Evolutionary conservation across 2,888 invertebrate species (phyloP).

Genomic region (Brenthis hecate): DNA sequence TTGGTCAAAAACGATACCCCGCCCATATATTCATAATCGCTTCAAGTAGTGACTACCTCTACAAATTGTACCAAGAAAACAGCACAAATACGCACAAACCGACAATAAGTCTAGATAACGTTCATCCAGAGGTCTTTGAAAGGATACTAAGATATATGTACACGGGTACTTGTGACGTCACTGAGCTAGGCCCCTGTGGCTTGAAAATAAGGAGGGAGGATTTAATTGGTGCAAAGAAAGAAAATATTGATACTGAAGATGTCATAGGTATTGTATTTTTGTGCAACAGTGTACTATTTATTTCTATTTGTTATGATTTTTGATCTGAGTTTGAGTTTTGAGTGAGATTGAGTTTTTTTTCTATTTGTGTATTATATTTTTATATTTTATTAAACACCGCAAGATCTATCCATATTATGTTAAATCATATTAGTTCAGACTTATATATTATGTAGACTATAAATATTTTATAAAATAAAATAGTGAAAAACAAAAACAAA

Average conservation of each 20-base stretch:
- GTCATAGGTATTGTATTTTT: constrained; percentile 57
- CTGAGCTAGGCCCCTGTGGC: constrained; percentile 75
- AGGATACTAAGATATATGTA: constrained; percentile 87
- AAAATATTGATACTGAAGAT: constrained; percentile 47
- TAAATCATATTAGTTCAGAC: too few relatives aligned
- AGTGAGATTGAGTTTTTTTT: too few relatives aligned
- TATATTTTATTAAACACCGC: too few relatives aligned
- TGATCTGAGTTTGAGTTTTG: too few relatives aligned
- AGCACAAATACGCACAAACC: constrained; percentile 58
- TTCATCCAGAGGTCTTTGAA: constrained; percentile 86
- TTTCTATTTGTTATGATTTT: too few relatives aligned
- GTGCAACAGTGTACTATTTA: too few relatives aligned
- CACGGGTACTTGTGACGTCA: constrained; percentile 84
- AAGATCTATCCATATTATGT: too few relatives aligned
- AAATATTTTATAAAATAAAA: too few relatives aligned
- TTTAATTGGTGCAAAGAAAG: constrained; percentile 49
- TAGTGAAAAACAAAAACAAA: too few relatives aligned
- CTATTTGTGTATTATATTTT: too few relatives aligned
- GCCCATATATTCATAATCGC: constrained; percentile 89
- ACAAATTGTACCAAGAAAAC: constrained; percentile 76
- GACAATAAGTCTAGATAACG: constrained; percentile 74
- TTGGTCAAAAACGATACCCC: constrained; percentile 83
- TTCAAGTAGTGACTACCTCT: constrained; percentile 84
- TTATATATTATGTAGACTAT: too few relatives aligned
- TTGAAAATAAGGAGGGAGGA: constrained; percentile 75